These are phyloP conservation scores for Caenorhabditis sp. DNA, from an alignment of 2,888 invertebrate genomes.

Conservation along the genomic window DNA sequence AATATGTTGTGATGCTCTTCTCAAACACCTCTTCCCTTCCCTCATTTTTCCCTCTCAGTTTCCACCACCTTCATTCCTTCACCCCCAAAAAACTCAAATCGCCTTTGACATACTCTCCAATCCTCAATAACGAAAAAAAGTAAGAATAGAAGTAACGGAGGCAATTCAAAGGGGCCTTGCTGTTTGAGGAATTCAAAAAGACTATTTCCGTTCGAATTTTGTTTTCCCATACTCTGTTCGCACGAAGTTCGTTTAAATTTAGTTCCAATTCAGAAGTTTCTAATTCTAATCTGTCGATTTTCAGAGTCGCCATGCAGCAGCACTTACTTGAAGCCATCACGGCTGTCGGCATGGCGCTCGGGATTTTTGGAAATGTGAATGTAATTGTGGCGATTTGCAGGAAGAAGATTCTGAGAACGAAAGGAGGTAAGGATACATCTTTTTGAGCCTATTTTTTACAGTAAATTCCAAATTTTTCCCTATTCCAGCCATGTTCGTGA, in stretches of 20 bases:
- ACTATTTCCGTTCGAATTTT: not conserved
- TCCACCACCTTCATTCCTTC: not conserved
- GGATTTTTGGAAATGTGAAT: conserved; percentile 61
- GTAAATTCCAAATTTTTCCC: not conserved
- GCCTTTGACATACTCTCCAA: conserved; percentile 16
- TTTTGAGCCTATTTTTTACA: no score
- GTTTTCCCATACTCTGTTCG: not conserved
- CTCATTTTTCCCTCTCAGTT: conserved; percentile 7
- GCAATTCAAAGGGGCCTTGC: not conserved
- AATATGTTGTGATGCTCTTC: not conserved
- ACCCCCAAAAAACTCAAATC: not conserved
- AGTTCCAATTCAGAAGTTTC: not conserved
- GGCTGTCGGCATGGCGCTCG: conserved; percentile 29
- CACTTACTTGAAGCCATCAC: conserved; percentile 33
- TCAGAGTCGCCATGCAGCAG: conserved; percentile 41
- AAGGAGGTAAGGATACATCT: conserved; percentile 60
- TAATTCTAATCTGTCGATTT: not conserved
- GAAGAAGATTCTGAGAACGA: conserved; percentile 56
- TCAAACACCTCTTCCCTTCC: not conserved
- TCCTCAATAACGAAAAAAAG: conserved; percentile 2
- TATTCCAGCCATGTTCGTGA: conserved; percentile 51
- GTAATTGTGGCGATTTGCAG: conserved; percentile 58
- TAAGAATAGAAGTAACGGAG: not conserved
- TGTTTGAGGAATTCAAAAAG: no score
- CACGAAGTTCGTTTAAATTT: not conserved